Percentiles rank a stretch among this genome's conserved stretches.
These are phyloP conservation scores for Holacanthella duospinosa DNA, from an alignment of 2,888 invertebrate genomes.

Conservation along the genomic window DNA sequence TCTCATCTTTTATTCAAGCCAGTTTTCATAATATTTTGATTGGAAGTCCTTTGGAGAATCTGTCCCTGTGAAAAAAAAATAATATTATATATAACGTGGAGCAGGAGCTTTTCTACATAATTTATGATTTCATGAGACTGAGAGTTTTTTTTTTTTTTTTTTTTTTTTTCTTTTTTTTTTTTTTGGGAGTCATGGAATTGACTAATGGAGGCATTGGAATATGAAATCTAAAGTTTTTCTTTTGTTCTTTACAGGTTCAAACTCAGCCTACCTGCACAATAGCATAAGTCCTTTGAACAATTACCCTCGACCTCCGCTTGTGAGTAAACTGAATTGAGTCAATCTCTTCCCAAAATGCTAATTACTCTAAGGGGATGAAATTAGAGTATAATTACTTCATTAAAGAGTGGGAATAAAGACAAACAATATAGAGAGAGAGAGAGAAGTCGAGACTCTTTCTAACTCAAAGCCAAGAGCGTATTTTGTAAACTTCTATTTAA, in stretches of 20 bases:
- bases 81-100: no score
- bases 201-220: background rate
- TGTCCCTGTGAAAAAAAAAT: background rate
- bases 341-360: constrained; percentile 2
- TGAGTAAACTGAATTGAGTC: constrained; percentile 26
- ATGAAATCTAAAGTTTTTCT: background rate
- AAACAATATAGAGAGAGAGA: background rate
- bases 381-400: constrained; percentile 4
- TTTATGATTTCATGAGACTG: background rate
- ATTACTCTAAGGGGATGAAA: background rate
- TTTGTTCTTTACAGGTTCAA: constrained; percentile 26
- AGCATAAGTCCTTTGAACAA: constrained; percentile 55
- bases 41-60: background rate
- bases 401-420: background rate
- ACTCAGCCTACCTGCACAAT: constrained; percentile 47
- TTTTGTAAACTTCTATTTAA: background rate
- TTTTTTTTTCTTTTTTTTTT: background rate
- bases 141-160: background rate
- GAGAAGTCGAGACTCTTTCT: no score
- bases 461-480: no score
- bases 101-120: background rate
- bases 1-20: constrained; percentile 9
- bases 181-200: background rate
- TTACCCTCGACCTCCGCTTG: constrained; percentile 54
- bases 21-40: constrained; percentile 4